These are phyloP conservation scores for Galeopterus variegatus DNA, from an alignment of 2,113 vertebrate genomes.

Conservation along the genomic window DNA sequence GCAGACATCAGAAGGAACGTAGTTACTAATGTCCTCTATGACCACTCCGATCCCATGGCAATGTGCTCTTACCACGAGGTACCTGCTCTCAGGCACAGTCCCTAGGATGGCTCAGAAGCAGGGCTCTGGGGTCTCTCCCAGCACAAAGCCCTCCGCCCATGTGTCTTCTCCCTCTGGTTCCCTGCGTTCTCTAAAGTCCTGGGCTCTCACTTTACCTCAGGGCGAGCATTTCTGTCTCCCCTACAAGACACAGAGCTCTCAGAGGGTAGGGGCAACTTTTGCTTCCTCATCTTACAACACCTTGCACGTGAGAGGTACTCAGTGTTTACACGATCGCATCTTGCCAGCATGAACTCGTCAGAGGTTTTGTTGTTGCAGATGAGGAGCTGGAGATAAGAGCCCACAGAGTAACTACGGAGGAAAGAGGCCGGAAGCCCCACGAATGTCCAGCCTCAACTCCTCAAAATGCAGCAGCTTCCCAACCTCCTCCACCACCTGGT, in stretches of 20 bases:
- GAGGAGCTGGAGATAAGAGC: slow-evolving; percentile 57
- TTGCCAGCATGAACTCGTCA: neutral
- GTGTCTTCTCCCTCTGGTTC: too few relatives aligned
- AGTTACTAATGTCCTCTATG: neutral
- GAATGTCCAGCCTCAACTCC: neutral
- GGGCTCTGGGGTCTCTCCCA: neutral
- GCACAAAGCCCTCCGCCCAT: neutral
- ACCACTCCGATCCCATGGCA: neutral
- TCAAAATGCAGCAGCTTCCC: neutral
- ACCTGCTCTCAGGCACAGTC: neutral
- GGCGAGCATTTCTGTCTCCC: neutral
- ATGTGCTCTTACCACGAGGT: neutral
- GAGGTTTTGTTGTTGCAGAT: slow-evolving; percentile 68
- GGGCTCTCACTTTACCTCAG: neutral
- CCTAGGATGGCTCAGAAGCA: neutral
- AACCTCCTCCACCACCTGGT: slow-evolving; percentile 33
- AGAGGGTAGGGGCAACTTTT: neutral
- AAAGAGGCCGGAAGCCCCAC: neutral
- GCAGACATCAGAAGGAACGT: too few relatives aligned
- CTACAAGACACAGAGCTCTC: neutral
- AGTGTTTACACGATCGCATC: rapidly evolving
- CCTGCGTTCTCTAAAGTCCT: neutral
- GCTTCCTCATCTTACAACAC: neutral
- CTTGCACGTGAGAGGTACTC: rapidly evolving
- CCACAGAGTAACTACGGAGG: rapidly evolving